Percentiles rank a stretch among this genome's conserved stretches.
Conservation (phyloP, 1,140 invertebrate genomes). For the Drosophila burlai region DNA sequence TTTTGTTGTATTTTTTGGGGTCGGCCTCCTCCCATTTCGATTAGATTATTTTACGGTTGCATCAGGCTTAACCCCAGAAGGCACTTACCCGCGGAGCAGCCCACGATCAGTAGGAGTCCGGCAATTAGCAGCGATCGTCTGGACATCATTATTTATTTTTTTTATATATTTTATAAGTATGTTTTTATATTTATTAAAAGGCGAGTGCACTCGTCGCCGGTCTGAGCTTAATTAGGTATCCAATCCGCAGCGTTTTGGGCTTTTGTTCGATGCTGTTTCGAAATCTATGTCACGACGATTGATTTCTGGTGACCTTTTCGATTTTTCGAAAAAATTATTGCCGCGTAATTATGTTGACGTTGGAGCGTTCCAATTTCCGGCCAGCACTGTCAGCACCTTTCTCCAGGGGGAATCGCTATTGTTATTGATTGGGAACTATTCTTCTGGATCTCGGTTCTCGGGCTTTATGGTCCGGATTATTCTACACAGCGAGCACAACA, state of each 20-base stretch:
- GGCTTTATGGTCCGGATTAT: slow-evolving; percentile 35
- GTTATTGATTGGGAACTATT: slow-evolving; percentile 34
- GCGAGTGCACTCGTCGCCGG: slow-evolving; percentile 22
- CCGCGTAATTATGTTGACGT: slow-evolving; percentile 72
- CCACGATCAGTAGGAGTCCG: slow-evolving; percentile 44
- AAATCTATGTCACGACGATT: slow-evolving; percentile 61
- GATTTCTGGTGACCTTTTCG: slow-evolving; percentile 64
- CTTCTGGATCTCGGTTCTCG: slow-evolving; percentile 3
- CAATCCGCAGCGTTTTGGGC: slow-evolving; percentile 14
- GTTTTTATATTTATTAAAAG: not conserved
- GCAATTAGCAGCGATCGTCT: slow-evolving; percentile 35
- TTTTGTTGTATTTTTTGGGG: slow-evolving; percentile 16
- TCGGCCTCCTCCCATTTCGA: slow-evolving; percentile 38
- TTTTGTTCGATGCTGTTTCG: slow-evolving; percentile 16
- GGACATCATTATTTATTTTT: slow-evolving; percentile 35
- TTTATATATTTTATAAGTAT: not conserved
- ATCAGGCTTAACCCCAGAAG: slow-evolving; percentile 43
- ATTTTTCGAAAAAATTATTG: slow-evolving; percentile 53
- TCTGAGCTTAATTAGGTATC: slow-evolving; percentile 20
- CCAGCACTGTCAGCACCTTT: slow-evolving; percentile 71
- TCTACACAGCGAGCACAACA: slow-evolving; percentile 17
- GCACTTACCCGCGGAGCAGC: slow-evolving; percentile 61
- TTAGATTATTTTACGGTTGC: slow-evolving; percentile 62
- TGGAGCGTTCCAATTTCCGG: slow-evolving; percentile 61
- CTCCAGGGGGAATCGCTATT: slow-evolving; percentile 15